phyloP scores from a whole-genome alignment of 64 coral and sea anemone species.

The Pachyseris speciosa region DNA sequence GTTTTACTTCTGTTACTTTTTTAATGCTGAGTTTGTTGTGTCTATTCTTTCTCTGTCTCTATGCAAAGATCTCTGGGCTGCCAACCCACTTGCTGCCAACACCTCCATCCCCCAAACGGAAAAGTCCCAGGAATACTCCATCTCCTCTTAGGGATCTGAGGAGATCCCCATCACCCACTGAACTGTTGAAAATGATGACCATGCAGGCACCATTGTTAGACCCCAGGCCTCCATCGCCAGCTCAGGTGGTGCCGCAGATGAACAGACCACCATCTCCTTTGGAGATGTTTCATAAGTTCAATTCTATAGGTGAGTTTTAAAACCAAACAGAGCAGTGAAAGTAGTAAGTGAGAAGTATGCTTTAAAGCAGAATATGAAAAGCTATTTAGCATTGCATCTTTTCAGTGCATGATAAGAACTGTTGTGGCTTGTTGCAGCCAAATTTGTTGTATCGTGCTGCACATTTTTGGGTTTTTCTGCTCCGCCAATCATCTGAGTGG shows the following conservation, averaged over 20 bases:
- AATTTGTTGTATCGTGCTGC: too few species aligned
- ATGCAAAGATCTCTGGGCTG: slow-evolving; percentile 73
- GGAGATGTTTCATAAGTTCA: slow-evolving; percentile 64
- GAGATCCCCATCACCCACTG: slow-evolving; percentile 73
- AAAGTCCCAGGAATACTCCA: slow-evolving; percentile 40
- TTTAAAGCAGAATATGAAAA: too few species aligned
- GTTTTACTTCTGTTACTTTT: too few species aligned
- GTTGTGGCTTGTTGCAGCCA: too few species aligned
- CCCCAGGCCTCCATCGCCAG: slow-evolving; percentile 74
- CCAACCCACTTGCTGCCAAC: slow-evolving; percentile 70
- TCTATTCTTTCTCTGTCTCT: background rate
- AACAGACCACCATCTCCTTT: slow-evolving; percentile 71
- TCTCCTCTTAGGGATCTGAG: slow-evolving; percentile 63
- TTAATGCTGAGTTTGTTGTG: too few species aligned
- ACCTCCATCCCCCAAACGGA: slow-evolving; percentile 79
- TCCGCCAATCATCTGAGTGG: too few species aligned
- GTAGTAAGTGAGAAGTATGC: background rate
- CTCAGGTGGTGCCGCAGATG: slow-evolving; percentile 92
- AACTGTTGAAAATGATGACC: slow-evolving; percentile 69
- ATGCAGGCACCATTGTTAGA: slow-evolving; percentile 35
- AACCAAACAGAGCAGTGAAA: background rate
- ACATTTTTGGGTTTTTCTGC: too few species aligned
- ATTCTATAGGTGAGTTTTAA: slow-evolving; percentile 65
- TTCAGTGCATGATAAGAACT: too few species aligned
- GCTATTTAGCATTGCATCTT: too few species aligned